Evolutionary conservation across 2,113 vertebrate genomes (phyloP).

Genomic region (Gavia stellata): DNA sequence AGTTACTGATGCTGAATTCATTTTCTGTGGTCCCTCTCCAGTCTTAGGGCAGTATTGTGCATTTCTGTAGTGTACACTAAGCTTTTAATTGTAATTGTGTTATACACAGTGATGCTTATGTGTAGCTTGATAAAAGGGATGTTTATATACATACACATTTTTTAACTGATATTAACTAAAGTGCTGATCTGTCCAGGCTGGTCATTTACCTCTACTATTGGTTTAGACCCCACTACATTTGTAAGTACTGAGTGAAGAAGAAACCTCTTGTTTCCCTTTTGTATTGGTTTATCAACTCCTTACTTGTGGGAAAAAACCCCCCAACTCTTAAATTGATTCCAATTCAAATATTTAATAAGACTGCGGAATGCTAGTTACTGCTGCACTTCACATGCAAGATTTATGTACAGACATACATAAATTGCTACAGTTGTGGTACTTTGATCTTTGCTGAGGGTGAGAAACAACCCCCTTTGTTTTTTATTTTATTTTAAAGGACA

Average conservation of each 20-base stretch:
- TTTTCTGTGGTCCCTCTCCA: slow-evolving; percentile 63
- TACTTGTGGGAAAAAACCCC: background rate
- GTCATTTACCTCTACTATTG: slow-evolving; percentile 55
- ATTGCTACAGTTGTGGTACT: background rate
- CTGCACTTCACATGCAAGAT: background rate
- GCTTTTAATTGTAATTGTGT: slow-evolving; percentile 73
- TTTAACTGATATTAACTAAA: slow-evolving; percentile 67
- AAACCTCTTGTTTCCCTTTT: background rate
- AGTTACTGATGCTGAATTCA: slow-evolving; percentile 68
- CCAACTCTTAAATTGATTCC: background rate
- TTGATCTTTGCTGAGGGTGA: background rate
- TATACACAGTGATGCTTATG: slow-evolving; percentile 72
- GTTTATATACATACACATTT: slow-evolving; percentile 68
- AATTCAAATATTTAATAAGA: background rate
- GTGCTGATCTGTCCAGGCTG: slow-evolving; percentile 67
- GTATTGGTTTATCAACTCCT: background rate
- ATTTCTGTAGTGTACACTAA: slow-evolving; percentile 73
- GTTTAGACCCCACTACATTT: slow-evolving; percentile 47
- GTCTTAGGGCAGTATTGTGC: slow-evolving; percentile 67
- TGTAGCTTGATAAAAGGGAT: slow-evolving; percentile 71
- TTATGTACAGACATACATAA: slow-evolving; percentile 48
- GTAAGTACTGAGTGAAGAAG: slow-evolving; percentile 32
- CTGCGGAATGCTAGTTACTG: background rate
- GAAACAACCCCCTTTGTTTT: background rate
- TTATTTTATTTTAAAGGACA: background rate